Evolutionary conservation across 1,140 invertebrate genomes (phyloP).

Genomic region (Fopius arisanus): DNA sequence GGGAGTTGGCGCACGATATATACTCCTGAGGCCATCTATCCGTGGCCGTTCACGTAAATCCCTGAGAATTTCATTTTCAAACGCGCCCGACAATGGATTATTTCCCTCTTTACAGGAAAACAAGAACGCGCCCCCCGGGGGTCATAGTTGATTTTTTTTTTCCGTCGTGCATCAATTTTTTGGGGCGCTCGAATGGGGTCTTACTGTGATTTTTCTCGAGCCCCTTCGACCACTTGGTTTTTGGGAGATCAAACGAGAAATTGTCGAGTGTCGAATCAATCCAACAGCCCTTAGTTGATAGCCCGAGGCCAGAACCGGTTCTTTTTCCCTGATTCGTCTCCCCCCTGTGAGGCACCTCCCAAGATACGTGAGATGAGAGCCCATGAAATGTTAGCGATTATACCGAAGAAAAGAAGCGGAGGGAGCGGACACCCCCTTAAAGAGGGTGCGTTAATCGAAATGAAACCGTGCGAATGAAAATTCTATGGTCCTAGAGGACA

Average conservation of each 20-base stretch:
- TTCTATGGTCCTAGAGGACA: slow-evolving; percentile 39
- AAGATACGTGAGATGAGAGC: background rate
- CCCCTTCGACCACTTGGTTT: background rate
- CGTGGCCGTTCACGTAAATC: background rate
- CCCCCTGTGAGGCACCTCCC: no score
- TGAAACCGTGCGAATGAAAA: slow-evolving; percentile 57
- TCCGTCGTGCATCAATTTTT: background rate
- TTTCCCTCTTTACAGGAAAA: slow-evolving; percentile 17
- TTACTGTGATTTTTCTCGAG: background rate
- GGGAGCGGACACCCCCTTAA: background rate
- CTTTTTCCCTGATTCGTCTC: no score
- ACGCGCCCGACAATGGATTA: slow-evolving; percentile 20
- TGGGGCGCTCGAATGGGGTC: background rate
- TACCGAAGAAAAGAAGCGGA: background rate
- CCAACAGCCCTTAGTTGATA: background rate
- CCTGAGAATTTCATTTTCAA: slow-evolving; percentile 21
- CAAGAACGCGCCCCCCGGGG: background rate
- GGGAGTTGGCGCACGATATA: background rate
- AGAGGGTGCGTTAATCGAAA: slow-evolving; percentile 53
- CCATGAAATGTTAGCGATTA: background rate
- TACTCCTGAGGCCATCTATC: background rate
- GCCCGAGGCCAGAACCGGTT: background rate
- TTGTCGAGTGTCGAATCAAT: slow-evolving; percentile 3
- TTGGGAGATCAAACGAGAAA: background rate
- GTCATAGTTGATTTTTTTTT: slow-evolving; percentile 1